Evolutionary conservation across 2,888 invertebrate genomes (phyloP).

Genomic region (Lepidocyrtinus sp.): DNA sequence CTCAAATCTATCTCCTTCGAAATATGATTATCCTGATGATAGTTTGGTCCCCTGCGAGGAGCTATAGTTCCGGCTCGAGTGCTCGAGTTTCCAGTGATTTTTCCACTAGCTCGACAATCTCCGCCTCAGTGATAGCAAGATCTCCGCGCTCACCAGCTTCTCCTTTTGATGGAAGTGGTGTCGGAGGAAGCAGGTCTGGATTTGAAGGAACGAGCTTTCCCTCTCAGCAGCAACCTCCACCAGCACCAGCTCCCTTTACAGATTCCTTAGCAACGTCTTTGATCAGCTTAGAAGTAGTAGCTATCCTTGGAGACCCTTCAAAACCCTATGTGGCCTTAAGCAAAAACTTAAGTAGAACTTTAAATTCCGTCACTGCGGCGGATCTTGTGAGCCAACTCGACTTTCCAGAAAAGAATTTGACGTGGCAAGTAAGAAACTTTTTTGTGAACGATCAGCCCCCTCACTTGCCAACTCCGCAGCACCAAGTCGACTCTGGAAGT

Average conservation of each 20-base stretch:
- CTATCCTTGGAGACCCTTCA: slow-evolving; percentile 64
- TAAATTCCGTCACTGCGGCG: slow-evolving; percentile 62
- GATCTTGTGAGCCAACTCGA: slow-evolving; percentile 54
- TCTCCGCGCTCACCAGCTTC: slow-evolving; percentile 26
- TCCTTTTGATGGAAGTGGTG: slow-evolving; percentile 32
- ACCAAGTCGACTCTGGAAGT: slow-evolving; percentile 44
- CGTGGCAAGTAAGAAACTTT: slow-evolving; percentile 66
- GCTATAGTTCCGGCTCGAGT: background rate
- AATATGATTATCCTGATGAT: slow-evolving; percentile 29
- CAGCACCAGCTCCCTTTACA: slow-evolving; percentile 18
- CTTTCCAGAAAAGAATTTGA: slow-evolving; percentile 60
- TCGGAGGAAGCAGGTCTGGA: slow-evolving; percentile 19
- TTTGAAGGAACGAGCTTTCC: slow-evolving; percentile 27
- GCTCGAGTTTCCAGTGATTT: background rate
- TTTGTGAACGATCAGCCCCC: slow-evolving; percentile 50
- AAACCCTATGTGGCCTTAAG: slow-evolving; percentile 65
- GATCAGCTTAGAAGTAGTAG: slow-evolving; percentile 64
- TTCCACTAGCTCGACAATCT: background rate
- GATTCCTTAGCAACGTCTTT: slow-evolving; percentile 40
- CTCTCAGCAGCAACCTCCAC: slow-evolving; percentile 42
- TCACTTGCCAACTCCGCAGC: slow-evolving; percentile 28
- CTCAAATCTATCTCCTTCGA: slow-evolving; percentile 30
- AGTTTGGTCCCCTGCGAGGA: slow-evolving; percentile 1
- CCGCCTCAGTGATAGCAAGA: background rate
- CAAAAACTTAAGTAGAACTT: slow-evolving; percentile 62